Base-by-base conservation (phyloP, 2,888 invertebrate species). In the Ptychoptera albimana region DNA sequence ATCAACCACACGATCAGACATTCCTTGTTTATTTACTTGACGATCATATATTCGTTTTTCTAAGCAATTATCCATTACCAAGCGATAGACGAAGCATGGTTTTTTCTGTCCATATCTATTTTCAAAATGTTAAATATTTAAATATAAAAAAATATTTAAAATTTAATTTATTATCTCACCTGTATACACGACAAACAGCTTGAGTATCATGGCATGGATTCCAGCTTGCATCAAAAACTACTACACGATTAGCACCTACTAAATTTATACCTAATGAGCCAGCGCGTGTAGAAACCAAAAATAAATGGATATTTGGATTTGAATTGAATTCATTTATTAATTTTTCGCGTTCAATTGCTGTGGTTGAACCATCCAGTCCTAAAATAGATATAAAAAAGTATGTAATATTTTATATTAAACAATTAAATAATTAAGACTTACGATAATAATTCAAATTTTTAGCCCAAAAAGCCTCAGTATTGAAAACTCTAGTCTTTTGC, bases 131-230 rank as follows among this genome's bases (percentile, higher is more conserved):
- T 51, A 63, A 50, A 30, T 8, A 13, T 35, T 3, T 23, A 30
- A 30, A 30, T 6, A 36, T 8, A n/a, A 29, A 42, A 65, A 72
- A 85, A 16, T 29, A 39, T 39, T 13, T 30, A 12, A n/a, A n/a
- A n/a, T n/a, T n/a, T n/a, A n/a, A n/a, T n/a, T n/a, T n/a, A n/a
- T n/a, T n/a, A n/a, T 14, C 32, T 51, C 50, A 64, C 63, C 64
- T 74, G 61, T 91, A 92, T 36, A 97, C 93, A 52, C 97, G 72
- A 62, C 97, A 97, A 11, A 98, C 94, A 30, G 97, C 97, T 69
- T 92, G 92, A 0, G 91, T 89, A 60, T 96, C 96, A 58, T 98
- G 97, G 59, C 97, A 97, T 1, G 97, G 97, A 69, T 98, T 98
- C 96, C 97, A 98, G 35, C 92, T 93, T 11, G 97, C 96, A 63